phyloP scores from a whole-genome alignment of 2,888 invertebrate species.

The Coelinius sp. region DNA sequence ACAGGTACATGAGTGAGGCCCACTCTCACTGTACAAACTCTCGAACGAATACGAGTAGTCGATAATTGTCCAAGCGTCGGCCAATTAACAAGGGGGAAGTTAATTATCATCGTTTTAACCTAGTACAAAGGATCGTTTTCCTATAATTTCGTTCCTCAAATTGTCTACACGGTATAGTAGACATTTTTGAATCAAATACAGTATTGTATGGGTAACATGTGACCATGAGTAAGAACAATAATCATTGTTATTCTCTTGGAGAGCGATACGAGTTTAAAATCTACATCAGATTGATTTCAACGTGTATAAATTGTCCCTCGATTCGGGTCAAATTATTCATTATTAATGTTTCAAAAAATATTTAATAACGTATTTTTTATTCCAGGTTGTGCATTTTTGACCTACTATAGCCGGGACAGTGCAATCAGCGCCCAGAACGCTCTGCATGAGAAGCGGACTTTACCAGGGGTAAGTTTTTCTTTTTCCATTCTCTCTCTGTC shows the following conservation, averaged over 20 bases:
- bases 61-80: constrained; percentile 61
- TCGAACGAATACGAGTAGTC: constrained; percentile 54
- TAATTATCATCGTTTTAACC: constrained; percentile 65
- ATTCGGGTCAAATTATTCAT: not conserved
- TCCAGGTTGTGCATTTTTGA: constrained; percentile 98
- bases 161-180: not conserved
- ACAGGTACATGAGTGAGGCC: constrained; percentile 51
- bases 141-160: constrained; percentile 38
- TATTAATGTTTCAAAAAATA: constrained; percentile 25
- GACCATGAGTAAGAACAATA: not conserved
- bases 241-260: not conserved
- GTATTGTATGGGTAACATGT: not conserved
- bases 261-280: not conserved
- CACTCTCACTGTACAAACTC: constrained; percentile 40
- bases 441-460: constrained; percentile 97
- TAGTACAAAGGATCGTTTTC: constrained; percentile 33
- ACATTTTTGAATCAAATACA: not conserved
- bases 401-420: constrained; percentile 97
- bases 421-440: constrained; percentile 93
- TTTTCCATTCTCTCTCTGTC: not conserved
- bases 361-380: constrained; percentile 58
- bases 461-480: constrained; percentile 92
- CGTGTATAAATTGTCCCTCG: not conserved
- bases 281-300: not conserved
- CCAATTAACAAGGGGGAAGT: constrained; percentile 55